phyloP scores from a whole-genome alignment of 2,888 invertebrate genomes.

The Ophonus ardosiacus region DNA sequence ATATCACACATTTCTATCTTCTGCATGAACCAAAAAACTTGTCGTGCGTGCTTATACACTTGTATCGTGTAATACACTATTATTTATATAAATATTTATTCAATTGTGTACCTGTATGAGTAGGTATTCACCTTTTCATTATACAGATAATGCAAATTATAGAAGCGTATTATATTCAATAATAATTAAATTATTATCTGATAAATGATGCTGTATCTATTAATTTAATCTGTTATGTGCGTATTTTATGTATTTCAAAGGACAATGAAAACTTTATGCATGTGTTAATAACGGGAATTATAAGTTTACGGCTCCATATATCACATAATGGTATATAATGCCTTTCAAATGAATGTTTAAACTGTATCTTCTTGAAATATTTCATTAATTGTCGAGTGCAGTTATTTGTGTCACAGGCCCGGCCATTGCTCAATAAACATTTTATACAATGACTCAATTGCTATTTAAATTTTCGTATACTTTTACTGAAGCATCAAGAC shows the following conservation, averaged over 20 bases:
- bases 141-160: no score
- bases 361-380: background rate
- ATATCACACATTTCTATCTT: no score
- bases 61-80: no score
- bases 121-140: no score
- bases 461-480: conserved; percentile 7
- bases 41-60: no score
- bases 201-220: no score
- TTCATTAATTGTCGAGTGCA: background rate
- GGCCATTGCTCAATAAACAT: conserved; percentile 3
- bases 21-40: no score
- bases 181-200: no score
- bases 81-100: no score
- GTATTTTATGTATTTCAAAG: background rate
- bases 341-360: background rate
- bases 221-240: no score
- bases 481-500: conserved; percentile 20
- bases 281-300: background rate
- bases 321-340: background rate
- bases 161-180: no score
- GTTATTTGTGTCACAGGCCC: conserved; percentile 10
- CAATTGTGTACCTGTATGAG: no score
- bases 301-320: background rate
- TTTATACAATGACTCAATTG: conserved; percentile 23
- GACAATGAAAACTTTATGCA: background rate